These are phyloP conservation scores for Drosophila histrio DNA, from an alignment of 2,888 invertebrate species.

Conservation along the genomic window DNA sequence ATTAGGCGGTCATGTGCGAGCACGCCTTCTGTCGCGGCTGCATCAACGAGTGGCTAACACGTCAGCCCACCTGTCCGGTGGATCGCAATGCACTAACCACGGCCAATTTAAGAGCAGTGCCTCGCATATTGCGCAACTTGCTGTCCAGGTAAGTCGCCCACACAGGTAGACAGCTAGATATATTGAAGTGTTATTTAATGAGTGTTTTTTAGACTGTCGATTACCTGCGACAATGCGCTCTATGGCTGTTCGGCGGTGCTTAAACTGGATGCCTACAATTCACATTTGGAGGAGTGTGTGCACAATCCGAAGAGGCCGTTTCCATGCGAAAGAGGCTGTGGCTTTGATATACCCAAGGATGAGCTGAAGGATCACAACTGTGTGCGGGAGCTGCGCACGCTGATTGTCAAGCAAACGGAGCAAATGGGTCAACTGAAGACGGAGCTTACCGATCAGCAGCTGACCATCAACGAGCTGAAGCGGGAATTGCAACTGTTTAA, in stretches of 20 bases:
- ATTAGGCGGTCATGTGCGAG: slow-evolving; percentile 94
- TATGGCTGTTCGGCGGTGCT: slow-evolving; percentile 94
- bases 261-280: slow-evolving; percentile 93
- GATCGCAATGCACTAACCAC: slow-evolving; percentile 95
- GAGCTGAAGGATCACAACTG: slow-evolving; percentile 97
- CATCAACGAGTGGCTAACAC: slow-evolving; percentile 97
- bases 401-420: slow-evolving; percentile 94
- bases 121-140: slow-evolving; percentile 95
- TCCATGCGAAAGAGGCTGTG: slow-evolving; percentile 97
- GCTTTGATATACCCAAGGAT: slow-evolving; percentile 97
- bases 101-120: slow-evolving; percentile 95
- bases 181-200: neutral
- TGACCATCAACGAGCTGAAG: slow-evolving; percentile 95
- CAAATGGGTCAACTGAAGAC: slow-evolving; percentile 94
- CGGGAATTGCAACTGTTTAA: slow-evolving; percentile 94
- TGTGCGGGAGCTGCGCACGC: slow-evolving; percentile 92
- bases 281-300: slow-evolving; percentile 96
- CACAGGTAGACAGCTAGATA: neutral
- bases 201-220: slow-evolving; percentile 88
- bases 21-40: slow-evolving; percentile 97
- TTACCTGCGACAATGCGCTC: slow-evolving; percentile 95
- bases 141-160: slow-evolving; percentile 88
- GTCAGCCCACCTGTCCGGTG: slow-evolving; percentile 97
- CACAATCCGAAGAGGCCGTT: slow-evolving; percentile 97
- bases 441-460: slow-evolving; percentile 93